Percentiles rank a stretch among this genome's conserved stretches.
phyloP scores from a whole-genome alignment of 2,888 invertebrate genomes.

The Caenorhabditis imperialis region DNA sequence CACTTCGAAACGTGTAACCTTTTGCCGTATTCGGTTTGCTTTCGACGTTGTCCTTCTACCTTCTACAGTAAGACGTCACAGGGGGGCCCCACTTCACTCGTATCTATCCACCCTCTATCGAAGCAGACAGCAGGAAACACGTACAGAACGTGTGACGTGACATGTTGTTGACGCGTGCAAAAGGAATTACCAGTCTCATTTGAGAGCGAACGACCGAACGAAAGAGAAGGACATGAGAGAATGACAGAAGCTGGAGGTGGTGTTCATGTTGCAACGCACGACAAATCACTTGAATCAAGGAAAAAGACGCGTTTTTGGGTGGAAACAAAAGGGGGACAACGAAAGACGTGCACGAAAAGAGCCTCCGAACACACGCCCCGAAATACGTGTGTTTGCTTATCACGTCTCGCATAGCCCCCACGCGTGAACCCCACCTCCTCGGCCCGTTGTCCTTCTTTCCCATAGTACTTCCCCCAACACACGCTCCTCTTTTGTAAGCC shows the following conservation, averaged over 20 bases:
- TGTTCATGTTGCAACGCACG: too few species aligned
- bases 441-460: constrained; percentile 17
- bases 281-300: not conserved
- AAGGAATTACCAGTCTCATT: constrained; percentile 23
- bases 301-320: constrained; percentile 14
- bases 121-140: constrained; percentile 19
- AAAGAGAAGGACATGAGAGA: constrained; percentile 5
- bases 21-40: too few species aligned
- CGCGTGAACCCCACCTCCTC: constrained; percentile 49
- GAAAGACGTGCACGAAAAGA: constrained; percentile 45
- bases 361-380: constrained; percentile 26
- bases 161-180: constrained; percentile 27
- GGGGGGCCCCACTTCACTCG: constrained; percentile 13
- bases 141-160: constrained; percentile 51
- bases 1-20: constrained; percentile 30
- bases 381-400: constrained; percentile 52
- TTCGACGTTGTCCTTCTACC: too few species aligned
- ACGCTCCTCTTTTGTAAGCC: constrained; percentile 51
- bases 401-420: constrained; percentile 47
- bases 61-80: constrained; percentile 4
- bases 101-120: not conserved
- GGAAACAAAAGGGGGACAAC: not conserved
- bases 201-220: too few species aligned
- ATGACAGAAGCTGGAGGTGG: too few species aligned
- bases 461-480: constrained; percentile 16